A percentile compares a stretch with the other conserved stretches of the same genome.
Evolutionary conservation across 2,797 vertebrate species (phyloP).

Genomic region (Luscinia megarhynchos): DNA sequence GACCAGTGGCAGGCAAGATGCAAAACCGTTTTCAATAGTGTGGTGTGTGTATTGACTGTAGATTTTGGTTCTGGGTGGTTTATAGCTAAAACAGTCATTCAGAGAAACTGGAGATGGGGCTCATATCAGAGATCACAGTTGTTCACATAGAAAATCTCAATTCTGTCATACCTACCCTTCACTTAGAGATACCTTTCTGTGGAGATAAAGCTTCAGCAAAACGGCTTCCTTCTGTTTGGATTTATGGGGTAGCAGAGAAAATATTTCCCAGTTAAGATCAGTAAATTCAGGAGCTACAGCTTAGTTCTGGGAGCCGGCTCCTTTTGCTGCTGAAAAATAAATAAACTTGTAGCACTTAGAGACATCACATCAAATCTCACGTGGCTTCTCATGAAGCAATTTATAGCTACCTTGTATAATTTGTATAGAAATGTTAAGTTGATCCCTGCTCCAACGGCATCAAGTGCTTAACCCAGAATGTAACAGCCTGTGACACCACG

Average conservation of each 20-base stretch:
- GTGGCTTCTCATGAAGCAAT: slow-evolving; percentile 42
- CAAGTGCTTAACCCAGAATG: slow-evolving; percentile 6
- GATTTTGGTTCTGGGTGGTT: neutral
- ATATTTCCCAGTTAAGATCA: slow-evolving; percentile 22
- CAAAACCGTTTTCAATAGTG: neutral
- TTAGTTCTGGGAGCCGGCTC: neutral
- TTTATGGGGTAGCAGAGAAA: neutral
- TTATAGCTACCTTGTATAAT: slow-evolving; percentile 51
- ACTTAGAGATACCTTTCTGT: neutral
- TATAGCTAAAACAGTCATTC: neutral
- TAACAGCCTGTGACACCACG: slow-evolving; percentile 51
- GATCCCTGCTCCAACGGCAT: neutral
- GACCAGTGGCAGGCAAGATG: slow-evolving; percentile 30
- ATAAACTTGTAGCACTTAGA: slow-evolving; percentile 34
- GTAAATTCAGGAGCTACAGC: neutral
- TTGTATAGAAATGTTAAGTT: slow-evolving; percentile 36
- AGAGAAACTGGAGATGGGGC: neutral
- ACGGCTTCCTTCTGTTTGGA: neutral
- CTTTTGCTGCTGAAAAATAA: slow-evolving; percentile 51
- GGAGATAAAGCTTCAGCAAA: slow-evolving; percentile 16
- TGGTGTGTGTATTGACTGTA: neutral
- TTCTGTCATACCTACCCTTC: neutral
- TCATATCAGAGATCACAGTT: neutral
- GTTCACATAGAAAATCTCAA: neutral
- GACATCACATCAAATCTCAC: slow-evolving; percentile 35